Conservation (phyloP, 1,140 invertebrate genomes). For the Hycleus cichorii region DNA sequence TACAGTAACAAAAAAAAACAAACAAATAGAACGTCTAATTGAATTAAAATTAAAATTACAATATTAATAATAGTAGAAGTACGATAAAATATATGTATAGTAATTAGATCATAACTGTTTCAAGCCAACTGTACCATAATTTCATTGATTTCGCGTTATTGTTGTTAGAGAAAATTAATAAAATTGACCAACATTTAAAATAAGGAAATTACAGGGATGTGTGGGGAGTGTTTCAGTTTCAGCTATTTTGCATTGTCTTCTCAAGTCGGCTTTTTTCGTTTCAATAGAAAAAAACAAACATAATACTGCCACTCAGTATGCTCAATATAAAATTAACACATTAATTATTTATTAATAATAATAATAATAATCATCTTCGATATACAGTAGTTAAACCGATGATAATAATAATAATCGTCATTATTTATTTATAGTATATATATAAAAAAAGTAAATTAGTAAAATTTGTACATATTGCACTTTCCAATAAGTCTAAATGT, state of each 20-base stretch:
- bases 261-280: too few species aligned
- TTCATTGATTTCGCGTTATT: neutral
- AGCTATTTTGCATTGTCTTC: too few species aligned
- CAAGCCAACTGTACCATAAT: constrained; percentile 13
- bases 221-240: too few species aligned
- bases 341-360: constrained; percentile 30
- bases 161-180: too few species aligned
- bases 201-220: too few species aligned
- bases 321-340: constrained; percentile 38
- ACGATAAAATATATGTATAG: too few species aligned
- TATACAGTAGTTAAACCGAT: constrained; percentile 41
- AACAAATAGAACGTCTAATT: neutral
- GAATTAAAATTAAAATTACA: too few species aligned
- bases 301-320: constrained; percentile 40
- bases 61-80: neutral
- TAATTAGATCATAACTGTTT: constrained; percentile 16
- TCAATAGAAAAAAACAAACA: constrained; percentile 1
- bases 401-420: constrained; percentile 16
- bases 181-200: too few species aligned
- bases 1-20: neutral
- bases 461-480: constrained; percentile 48
- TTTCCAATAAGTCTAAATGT: constrained; percentile 38
- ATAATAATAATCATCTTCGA: constrained; percentile 32
- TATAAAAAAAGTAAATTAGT: constrained; percentile 43
- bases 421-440: constrained; percentile 32